These are phyloP conservation scores for Arrhamphus sclerolepis DNA, from an alignment of 2,797 vertebrate species.

Conservation along the genomic window DNA sequence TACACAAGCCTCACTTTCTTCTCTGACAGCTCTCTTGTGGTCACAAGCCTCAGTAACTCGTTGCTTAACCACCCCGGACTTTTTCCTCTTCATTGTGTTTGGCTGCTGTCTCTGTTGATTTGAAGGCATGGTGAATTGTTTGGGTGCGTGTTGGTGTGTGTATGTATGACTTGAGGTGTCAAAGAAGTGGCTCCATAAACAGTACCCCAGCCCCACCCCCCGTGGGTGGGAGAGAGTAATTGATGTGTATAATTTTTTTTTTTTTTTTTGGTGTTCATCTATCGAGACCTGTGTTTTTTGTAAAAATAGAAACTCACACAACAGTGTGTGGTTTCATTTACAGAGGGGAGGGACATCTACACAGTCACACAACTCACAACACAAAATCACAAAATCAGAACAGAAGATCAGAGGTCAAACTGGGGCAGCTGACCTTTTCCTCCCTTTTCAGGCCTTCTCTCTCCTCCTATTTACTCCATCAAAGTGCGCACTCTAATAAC, in stretches of 20 bases:
- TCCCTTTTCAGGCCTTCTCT: constrained; percentile 67
- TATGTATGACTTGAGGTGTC: constrained; percentile 35
- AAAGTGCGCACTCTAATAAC: constrained; percentile 69
- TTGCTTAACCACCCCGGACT: constrained; percentile 71
- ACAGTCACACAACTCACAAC: constrained; percentile 11
- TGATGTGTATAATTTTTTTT: constrained; percentile 5
- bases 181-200: constrained; percentile 33
- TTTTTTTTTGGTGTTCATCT: constrained; percentile 23
- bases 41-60: constrained; percentile 70
- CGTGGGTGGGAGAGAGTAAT: constrained; percentile 13
- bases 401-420: constrained; percentile 78
- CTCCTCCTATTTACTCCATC: constrained; percentile 69
- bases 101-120: constrained; percentile 67
- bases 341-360: constrained; percentile 34
- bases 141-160: constrained; percentile 11
- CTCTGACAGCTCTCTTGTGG: constrained; percentile 75
- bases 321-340: constrained; percentile 55
- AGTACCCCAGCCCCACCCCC: neutral
- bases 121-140: constrained; percentile 48
- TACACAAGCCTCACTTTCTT: constrained; percentile 70
- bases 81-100: constrained; percentile 65
- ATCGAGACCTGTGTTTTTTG: constrained; percentile 45
- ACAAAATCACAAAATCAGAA: constrained; percentile 67
- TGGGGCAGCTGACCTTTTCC: constrained; percentile 69
- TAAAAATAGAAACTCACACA: constrained; percentile 56